A percentile compares a stretch with the other conserved stretches of the same genome.
Conservation (phyloP, 2,797 vertebrate species). For the Coregonus ussuriensis region DNA sequence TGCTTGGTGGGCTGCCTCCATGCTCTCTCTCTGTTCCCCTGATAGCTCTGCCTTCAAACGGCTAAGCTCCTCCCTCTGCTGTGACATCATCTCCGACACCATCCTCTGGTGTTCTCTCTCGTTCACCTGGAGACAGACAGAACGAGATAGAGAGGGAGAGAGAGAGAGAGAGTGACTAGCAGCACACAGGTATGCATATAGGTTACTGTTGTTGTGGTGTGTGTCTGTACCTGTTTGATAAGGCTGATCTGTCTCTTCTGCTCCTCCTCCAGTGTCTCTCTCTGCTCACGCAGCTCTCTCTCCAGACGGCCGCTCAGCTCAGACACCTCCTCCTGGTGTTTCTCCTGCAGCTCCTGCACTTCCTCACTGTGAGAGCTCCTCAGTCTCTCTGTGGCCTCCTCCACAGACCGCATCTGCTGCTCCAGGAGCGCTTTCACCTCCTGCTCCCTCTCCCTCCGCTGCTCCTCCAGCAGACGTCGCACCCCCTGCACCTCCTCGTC, state of each 20-base stretch:
- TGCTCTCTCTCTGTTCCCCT: constrained; percentile 71
- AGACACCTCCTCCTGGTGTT: constrained; percentile 71
- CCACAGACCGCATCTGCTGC: constrained; percentile 56
- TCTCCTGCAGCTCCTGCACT: constrained; percentile 58
- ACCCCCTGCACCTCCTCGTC: constrained; percentile 66
- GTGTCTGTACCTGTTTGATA: constrained; percentile 80
- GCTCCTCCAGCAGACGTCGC: constrained; percentile 59
- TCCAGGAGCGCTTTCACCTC: constrained; percentile 60
- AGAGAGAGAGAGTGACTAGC: too few relatives aligned
- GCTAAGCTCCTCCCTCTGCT: constrained; percentile 69
- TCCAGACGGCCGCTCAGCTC: constrained; percentile 67
- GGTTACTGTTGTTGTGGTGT: too few relatives aligned
- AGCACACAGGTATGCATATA: too few relatives aligned
- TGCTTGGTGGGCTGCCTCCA: constrained; percentile 76
- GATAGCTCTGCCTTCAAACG: constrained; percentile 66
- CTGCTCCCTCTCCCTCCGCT: constrained; percentile 58
- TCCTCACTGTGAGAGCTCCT: constrained; percentile 60
- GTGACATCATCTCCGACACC: constrained; percentile 61
- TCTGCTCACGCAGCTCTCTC: constrained; percentile 59
- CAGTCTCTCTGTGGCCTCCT: constrained; percentile 60
- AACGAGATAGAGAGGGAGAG: not conserved
- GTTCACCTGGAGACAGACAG: constrained; percentile 71
- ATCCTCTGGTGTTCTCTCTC: constrained; percentile 79
- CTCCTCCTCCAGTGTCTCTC: constrained; percentile 71
- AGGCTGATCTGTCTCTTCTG: constrained; percentile 77